These are phyloP conservation scores for Haemorhous mexicanus DNA, from an alignment of 2,113 vertebrate genomes.

Conservation along the genomic window DNA sequence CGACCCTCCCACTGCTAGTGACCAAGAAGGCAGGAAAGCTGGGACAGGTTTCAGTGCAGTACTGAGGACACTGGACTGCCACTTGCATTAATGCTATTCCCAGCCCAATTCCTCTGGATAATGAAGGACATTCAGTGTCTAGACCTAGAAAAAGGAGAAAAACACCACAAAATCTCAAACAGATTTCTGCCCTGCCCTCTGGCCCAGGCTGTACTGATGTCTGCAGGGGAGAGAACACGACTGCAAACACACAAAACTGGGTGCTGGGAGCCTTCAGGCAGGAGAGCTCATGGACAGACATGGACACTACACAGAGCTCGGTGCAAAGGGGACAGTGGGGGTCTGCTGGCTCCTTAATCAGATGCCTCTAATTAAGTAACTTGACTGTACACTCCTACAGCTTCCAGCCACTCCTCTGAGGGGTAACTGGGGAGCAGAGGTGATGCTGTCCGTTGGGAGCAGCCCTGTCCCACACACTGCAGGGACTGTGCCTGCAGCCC, in stretches of 20 bases:
- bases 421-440: neutral
- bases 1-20: neutral
- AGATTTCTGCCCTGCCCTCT: neutral
- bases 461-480: neutral
- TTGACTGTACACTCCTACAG: neutral
- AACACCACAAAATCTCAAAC: neutral
- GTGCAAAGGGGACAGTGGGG: neutral
- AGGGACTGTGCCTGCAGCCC: neutral
- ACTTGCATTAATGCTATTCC: neutral
- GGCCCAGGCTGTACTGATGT: neutral
- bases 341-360: neutral
- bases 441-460: fast-evolving
- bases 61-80: neutral
- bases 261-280: neutral
- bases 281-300: neutral
- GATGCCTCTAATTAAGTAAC: neutral
- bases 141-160: neutral
- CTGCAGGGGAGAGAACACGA: neutral
- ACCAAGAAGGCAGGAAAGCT: neutral
- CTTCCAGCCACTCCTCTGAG: neutral
- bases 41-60: neutral
- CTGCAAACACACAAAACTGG: neutral
- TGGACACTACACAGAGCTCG: fast-evolving
- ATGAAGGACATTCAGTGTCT: neutral
- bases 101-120: neutral